Evolutionary conservation across 53 echinoderm and acorn worm genomes (phyloP).

Genomic region (Luidia sarsii): DNA sequence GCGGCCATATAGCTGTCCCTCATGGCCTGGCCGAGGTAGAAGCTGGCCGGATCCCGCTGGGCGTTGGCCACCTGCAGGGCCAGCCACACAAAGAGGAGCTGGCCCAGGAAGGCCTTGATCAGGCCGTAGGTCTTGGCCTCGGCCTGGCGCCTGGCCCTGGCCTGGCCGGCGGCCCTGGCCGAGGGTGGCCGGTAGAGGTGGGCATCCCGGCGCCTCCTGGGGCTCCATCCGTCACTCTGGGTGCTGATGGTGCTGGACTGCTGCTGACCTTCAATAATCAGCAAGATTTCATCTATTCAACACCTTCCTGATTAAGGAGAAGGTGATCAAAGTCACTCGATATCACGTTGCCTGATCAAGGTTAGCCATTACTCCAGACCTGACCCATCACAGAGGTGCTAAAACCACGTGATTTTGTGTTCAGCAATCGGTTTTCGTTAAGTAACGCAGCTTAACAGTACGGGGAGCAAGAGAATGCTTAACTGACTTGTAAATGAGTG

Average conservation of each 20-base stretch:
- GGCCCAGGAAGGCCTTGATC: slow-evolving; percentile 74
- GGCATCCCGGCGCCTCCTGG: background rate
- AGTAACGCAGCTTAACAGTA: no score
- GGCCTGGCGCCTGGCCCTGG: slow-evolving; percentile 54
- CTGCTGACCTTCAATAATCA: background rate
- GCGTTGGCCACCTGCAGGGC: slow-evolving; percentile 75
- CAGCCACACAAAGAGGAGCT: slow-evolving; percentile 72
- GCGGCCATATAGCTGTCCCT: slow-evolving; percentile 56
- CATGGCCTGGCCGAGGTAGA: slow-evolving; percentile 66
- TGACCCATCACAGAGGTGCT: no score
- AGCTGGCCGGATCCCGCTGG: slow-evolving; percentile 67
- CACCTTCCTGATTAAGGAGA: no score
- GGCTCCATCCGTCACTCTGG: background rate
- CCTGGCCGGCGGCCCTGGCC: slow-evolving; percentile 53
- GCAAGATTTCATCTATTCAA: no score
- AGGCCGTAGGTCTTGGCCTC: slow-evolving; percentile 73
- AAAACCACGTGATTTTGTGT: no score
- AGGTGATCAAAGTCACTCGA: no score
- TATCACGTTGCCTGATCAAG: no score
- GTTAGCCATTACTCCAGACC: no score
- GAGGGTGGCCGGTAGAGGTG: slow-evolving; percentile 79
- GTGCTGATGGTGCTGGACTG: background rate
- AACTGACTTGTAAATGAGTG: no score
- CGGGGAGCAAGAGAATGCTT: no score
- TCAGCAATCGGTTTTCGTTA: no score